Evolutionary conservation across 2,888 invertebrate genomes (phyloP).

Genomic region (Conomelus anceps): DNA sequence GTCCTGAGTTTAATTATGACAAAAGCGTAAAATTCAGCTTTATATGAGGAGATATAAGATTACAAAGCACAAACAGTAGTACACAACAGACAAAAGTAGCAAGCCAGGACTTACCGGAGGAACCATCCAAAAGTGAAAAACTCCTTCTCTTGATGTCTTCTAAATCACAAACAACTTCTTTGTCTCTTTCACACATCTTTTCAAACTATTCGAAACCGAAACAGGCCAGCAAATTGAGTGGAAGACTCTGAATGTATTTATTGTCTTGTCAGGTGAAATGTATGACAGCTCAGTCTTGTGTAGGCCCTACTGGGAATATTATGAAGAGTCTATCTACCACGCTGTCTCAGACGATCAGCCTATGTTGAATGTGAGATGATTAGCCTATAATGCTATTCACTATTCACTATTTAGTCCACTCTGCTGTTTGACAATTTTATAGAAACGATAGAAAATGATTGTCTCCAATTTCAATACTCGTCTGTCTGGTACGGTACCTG

Average conservation of each 20-base stretch:
- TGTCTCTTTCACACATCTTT: neutral
- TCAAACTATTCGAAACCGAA: neutral
- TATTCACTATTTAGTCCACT: neutral
- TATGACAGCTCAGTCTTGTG: no score
- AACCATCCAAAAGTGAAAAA: neutral
- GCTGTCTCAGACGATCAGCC: neutral
- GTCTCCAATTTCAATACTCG: neutral
- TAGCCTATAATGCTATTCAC: no score
- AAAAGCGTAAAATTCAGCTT: no score
- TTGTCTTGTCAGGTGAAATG: neutral
- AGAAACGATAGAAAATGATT: neutral
- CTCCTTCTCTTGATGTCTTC: slow-evolving; percentile 7
- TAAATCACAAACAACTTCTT: neutral
- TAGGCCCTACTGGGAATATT: neutral
- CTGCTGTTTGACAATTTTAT: neutral
- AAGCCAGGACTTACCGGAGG: neutral
- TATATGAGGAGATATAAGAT: no score
- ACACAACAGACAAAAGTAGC: no score
- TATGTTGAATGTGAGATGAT: neutral
- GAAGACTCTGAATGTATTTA: neutral
- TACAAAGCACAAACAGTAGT: no score
- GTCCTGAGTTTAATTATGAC: no score
- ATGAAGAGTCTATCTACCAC: no score
- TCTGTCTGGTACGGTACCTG: neutral
- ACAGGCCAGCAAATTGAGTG: neutral